Evolutionary conservation across 2,888 invertebrate genomes (phyloP).

Genomic region (Parnassius smintheus): DNA sequence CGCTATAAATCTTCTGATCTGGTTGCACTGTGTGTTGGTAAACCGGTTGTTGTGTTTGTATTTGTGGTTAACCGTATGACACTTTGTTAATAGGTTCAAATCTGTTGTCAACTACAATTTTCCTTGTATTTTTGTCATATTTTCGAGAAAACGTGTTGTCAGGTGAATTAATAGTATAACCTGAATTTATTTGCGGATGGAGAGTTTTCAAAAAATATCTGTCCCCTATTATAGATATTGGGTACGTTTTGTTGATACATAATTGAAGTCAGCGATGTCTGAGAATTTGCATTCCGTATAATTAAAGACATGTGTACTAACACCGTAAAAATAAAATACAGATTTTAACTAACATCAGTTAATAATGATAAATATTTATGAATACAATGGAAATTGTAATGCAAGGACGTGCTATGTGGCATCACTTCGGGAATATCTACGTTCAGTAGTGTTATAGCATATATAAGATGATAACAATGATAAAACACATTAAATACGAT

Average conservation of each 20-base stretch:
- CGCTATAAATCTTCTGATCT: background rate
- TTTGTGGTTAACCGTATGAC: background rate
- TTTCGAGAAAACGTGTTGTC: background rate
- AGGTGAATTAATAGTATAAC: background rate
- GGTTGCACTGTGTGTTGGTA: background rate
- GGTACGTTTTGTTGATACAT: background rate
- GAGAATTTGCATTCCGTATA: conserved; percentile 18
- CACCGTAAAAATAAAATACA: conserved; percentile 15
- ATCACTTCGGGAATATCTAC: no score
- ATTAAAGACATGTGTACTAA: conserved; percentile 15
- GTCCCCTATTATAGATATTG: background rate
- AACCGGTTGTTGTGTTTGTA: background rate
- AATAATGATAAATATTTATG: background rate
- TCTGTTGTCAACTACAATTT: conserved; percentile 9
- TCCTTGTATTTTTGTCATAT: background rate
- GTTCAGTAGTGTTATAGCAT: no score
- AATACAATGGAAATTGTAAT: no score
- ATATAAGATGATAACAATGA: background rate
- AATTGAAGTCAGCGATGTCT: background rate
- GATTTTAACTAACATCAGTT: background rate
- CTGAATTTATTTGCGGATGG: background rate
- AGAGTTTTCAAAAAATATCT: conserved; percentile 2
- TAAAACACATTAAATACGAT: background rate
- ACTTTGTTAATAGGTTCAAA: conserved; percentile 2
- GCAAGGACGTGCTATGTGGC: no score